phyloP scores from a whole-genome alignment of 2,113 vertebrate species.

The Perca schrenkii region DNA sequence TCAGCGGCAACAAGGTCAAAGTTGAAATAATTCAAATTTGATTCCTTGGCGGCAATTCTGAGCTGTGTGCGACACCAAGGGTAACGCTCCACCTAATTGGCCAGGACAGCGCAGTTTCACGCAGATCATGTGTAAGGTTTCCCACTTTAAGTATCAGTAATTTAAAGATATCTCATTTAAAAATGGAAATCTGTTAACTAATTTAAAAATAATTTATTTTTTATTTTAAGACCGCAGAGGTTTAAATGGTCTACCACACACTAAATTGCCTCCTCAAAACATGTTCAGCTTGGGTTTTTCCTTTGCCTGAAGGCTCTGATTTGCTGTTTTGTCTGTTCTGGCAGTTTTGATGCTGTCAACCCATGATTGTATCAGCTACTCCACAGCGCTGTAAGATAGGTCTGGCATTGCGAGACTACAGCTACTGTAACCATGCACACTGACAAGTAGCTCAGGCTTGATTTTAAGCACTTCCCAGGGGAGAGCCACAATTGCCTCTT shows the following conservation, averaged over 20 bases:
- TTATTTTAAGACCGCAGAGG: not conserved
- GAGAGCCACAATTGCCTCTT: conserved; percentile 15
- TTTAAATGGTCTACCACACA: conserved; percentile 2
- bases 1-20: too few species aligned
- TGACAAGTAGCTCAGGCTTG: conserved; percentile 32
- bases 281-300: conserved; percentile 1
- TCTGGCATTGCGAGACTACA: not conserved
- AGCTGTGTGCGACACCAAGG: too few species aligned
- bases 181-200: not conserved
- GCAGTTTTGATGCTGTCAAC: conserved; percentile 27
- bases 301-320: conserved; percentile 16
- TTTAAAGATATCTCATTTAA: not conserved
- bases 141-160: not conserved
- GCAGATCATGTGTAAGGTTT: too few species aligned
- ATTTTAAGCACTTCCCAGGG: conserved; percentile 40
- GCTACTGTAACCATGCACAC: conserved; percentile 22
- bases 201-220: not conserved
- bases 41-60: too few species aligned
- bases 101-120: too few species aligned
- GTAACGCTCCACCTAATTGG: too few species aligned
- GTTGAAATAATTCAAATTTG: too few species aligned
- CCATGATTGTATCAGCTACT: conserved; percentile 17
- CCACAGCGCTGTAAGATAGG: too few species aligned
- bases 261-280: conserved; percentile 13
- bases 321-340: conserved; percentile 24